Evolutionary conservation across 1,140 invertebrate genomes (phyloP), one percentile per base, ranked within the genome.

Genomic region (Nylanderia fulva): DNA sequence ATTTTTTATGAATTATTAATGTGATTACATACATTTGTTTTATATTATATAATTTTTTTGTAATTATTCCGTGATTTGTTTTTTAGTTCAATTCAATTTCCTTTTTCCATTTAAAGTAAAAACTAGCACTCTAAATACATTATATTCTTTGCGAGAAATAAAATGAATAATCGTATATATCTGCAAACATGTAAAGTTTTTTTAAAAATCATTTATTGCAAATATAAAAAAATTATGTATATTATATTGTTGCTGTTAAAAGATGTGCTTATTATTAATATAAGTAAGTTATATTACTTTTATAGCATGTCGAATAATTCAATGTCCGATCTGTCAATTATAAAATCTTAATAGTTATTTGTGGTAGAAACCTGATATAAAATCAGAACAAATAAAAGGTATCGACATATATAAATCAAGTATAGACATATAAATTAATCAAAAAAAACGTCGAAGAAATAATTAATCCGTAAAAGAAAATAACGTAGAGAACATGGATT

Each of bases 341-440:
- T 36, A 18, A 39, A 58, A 58, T 74, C 36, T 58, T 39, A 39
- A 39, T 74, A 74, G 58, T 36, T 2, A 36, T 74, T 39, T 74
- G 0, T 27, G 24, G 9, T 21, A n/a, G 7, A 36, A 36, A 58
- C 0, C 21, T 39, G 13, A 2, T 36, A 9, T 18, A 39, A 74
- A 63, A 42, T 60, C 39, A 7, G 13, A 60, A 6, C 42, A 7
- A 45, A 63, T 79, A 66, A 54, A 24, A 77, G 3, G 48, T 48
- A 7, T 29, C 5, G 39, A 48, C 24, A 13, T n/a, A n/a, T n/a
- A n/a, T n/a, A n/a, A n/a, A n/a, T n/a, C n/a, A 77, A 7, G 48
- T 48, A 7, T 29, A 2, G 39, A 48, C 24, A 13, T 9, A 54
- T 45, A 27, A 64, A 61, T 63, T 83, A 83, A 83, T 75, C 42